Evolutionary conservation across 2,888 invertebrate species (phyloP).

Genomic region (Drosophila nigricruria): DNA sequence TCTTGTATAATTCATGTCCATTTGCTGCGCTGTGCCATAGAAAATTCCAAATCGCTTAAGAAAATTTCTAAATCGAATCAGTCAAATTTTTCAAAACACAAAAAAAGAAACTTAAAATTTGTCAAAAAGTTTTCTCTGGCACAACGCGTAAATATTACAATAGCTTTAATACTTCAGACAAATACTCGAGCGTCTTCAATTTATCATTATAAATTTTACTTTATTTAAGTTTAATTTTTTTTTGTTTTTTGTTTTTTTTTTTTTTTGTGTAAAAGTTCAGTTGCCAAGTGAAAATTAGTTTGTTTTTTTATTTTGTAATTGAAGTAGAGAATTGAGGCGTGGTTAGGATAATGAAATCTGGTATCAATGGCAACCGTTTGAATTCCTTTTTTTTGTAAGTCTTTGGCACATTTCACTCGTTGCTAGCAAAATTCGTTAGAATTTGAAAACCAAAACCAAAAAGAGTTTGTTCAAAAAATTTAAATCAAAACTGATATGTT

Average conservation of each 20-base stretch:
- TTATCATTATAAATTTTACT: constrained; percentile 8
- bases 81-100: constrained; percentile 8
- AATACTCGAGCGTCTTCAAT: constrained; percentile 37
- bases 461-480: constrained; percentile 22
- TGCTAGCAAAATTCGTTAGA: constrained; percentile 28
- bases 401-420: constrained; percentile 65
- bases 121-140: constrained; percentile 13
- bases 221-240: constrained; percentile 11
- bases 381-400: constrained; percentile 50
- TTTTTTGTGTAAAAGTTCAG: constrained; percentile 17
- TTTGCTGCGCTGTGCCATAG: constrained; percentile 26
- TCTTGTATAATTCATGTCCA: constrained; percentile 48
- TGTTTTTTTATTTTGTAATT: neutral
- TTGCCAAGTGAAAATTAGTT: constrained; percentile 17
- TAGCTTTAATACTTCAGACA: constrained; percentile 60
- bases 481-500: constrained; percentile 50
- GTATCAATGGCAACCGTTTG: constrained; percentile 45
- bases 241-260: constrained; percentile 8
- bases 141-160: constrained; percentile 28
- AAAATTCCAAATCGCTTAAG: constrained; percentile 20
- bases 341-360: constrained; percentile 15
- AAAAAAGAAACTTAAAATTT: too few relatives aligned
- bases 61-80: constrained; percentile 23
- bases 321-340: constrained; percentile 10
- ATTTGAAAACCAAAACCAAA: constrained; percentile 17